phyloP scores from a whole-genome alignment of 2,797 vertebrate species.

The Lindbergichthys nudifrons region DNA sequence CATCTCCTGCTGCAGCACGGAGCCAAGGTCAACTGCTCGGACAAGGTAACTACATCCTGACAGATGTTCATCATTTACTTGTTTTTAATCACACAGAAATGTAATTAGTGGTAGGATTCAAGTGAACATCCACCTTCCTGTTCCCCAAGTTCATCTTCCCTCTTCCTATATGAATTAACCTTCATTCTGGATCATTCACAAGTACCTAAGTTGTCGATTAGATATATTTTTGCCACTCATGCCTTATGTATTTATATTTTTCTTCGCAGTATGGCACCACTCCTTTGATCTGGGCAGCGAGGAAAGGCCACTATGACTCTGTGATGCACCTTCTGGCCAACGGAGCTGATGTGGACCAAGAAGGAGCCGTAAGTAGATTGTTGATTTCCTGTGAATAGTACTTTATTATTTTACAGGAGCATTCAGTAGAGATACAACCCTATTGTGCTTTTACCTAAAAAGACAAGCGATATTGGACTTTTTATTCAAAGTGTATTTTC shows the following conservation, averaged over 20 bases:
- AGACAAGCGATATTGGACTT: too few species aligned
- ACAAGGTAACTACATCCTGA: constrained; percentile 89
- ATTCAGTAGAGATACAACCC: not conserved
- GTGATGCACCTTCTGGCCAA: constrained; percentile 94
- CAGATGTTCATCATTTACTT: constrained; percentile 41
- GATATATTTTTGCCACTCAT: not conserved
- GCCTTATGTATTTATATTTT: constrained; percentile 4
- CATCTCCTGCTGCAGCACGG: constrained; percentile 92
- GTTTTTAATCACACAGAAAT: constrained; percentile 38
- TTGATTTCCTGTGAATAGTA: constrained; percentile 33
- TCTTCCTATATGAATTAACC: constrained; percentile 4
- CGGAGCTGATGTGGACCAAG: constrained; percentile 97
- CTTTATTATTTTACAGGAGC: not conserved
- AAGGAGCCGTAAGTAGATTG: constrained; percentile 92
- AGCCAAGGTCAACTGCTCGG: constrained; percentile 98
- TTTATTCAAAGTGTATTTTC: too few species aligned
- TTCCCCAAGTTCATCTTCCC: not conserved
- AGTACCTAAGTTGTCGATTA: not conserved
- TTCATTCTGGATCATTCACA: constrained; percentile 5
- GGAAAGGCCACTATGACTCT: constrained; percentile 94
- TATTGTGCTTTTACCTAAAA: not conserved
- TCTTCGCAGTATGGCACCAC: constrained; percentile 93
- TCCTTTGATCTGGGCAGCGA: constrained; percentile 95
- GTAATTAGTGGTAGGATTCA: not conserved
- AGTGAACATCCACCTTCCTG: not conserved